Evolutionary conservation across 2,888 invertebrate genomes (phyloP).

Genomic region (Nineta flava): DNA sequence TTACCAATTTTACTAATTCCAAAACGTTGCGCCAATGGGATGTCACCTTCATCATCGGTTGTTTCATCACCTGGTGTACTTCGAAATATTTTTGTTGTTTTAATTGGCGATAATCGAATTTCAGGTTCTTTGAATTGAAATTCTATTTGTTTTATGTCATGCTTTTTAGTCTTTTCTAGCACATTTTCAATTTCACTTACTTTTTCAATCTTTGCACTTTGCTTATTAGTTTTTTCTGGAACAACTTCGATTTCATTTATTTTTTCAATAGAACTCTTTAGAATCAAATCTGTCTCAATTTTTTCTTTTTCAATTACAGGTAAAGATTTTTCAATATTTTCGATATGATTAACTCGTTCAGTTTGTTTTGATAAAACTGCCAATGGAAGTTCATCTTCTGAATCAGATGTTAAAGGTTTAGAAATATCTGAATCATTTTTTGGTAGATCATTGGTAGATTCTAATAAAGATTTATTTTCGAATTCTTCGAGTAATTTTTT

Average conservation of each 20-base stretch:
- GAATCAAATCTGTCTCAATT: background rate
- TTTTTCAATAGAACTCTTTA: background rate
- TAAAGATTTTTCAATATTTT: background rate
- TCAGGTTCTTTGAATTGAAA: too few species aligned
- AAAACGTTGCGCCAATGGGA: background rate
- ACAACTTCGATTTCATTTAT: background rate
- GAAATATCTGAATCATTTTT: too few species aligned
- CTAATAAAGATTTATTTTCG: too few species aligned
- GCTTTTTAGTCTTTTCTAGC: too few species aligned
- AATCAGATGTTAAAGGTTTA: constrained; percentile 9
- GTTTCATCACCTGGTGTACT: background rate
- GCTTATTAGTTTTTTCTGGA: background rate
- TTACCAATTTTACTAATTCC: background rate
- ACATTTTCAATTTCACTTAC: too few species aligned
- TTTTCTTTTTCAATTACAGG: background rate
- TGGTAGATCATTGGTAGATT: too few species aligned
- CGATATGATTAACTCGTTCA: background rate
- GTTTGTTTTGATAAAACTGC: constrained; percentile 4
- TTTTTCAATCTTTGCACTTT: background rate
- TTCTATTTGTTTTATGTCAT: too few species aligned
- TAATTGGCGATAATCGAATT: too few species aligned
- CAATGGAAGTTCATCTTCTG: constrained; percentile 18
- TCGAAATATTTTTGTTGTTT: too few species aligned
- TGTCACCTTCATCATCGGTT: background rate
- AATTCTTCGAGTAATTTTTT: background rate